phyloP scores from a whole-genome alignment of 2,797 vertebrate genomes.

The Alosa sapidissima region DNA sequence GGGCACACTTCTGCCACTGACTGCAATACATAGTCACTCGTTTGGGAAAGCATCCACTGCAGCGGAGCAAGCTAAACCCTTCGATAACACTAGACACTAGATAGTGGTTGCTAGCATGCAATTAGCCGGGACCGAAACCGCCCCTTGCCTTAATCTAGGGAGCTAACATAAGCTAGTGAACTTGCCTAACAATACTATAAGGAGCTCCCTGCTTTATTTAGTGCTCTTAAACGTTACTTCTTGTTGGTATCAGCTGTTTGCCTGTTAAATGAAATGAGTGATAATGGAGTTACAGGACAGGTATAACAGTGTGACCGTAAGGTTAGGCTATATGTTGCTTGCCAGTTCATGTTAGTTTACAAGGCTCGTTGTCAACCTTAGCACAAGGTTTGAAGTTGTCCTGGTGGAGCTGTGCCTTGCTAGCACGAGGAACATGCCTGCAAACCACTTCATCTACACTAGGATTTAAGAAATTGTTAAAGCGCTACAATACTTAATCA shows the following conservation, averaged over 20 bases:
- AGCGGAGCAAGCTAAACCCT: neutral
- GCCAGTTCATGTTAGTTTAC: neutral
- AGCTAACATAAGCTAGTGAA: neutral
- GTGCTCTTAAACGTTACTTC: neutral
- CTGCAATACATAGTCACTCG: neutral
- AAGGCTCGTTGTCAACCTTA: neutral
- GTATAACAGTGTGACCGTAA: neutral
- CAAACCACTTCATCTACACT: neutral
- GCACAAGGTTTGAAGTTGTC: neutral
- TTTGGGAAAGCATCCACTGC: neutral
- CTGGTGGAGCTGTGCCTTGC: neutral
- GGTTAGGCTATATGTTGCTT: neutral
- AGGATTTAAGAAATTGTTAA: neutral
- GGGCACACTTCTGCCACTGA: neutral
- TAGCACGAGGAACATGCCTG: neutral
- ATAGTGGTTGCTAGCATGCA: neutral
- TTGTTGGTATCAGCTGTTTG: neutral
- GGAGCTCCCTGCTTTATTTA: neutral
- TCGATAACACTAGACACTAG: neutral
- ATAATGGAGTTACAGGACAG: neutral
- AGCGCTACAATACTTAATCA: neutral
- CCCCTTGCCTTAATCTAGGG: neutral
- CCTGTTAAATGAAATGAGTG: neutral
- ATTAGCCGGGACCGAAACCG: neutral
- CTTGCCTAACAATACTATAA: neutral